Percentiles rank a stretch among this genome's conserved stretches.
Conservation (phyloP, 2,113 vertebrate species). For the Stegostoma tigrinum region DNA sequence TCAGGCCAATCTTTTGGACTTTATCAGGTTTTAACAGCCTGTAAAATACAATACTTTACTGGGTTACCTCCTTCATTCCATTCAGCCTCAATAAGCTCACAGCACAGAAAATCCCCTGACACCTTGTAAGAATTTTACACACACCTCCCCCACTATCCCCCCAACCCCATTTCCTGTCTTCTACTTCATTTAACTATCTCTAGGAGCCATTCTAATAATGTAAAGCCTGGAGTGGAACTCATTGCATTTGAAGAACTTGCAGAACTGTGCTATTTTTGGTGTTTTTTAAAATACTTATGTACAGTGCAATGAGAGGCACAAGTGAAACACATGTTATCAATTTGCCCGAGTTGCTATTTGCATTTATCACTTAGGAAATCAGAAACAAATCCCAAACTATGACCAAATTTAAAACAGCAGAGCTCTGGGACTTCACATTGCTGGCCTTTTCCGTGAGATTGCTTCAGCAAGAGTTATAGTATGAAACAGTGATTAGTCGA, state of each 20-base stretch:
- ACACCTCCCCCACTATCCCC: no score
- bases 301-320: background rate
- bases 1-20: background rate
- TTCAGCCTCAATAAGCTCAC: background rate
- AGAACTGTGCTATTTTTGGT: background rate
- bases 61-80: background rate
- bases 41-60: background rate
- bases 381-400: background rate
- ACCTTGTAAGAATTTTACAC: background rate
- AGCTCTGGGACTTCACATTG: background rate
- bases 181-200: background rate
- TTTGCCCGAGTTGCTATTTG: background rate
- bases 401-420: conserved; percentile 15
- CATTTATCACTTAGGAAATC: background rate
- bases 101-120: background rate
- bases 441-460: background rate
- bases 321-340: background rate
- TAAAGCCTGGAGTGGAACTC: background rate
- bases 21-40: background rate
- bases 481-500: background rate
- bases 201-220: background rate
- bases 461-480: background rate
- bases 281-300: background rate
- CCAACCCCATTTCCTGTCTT: no score
- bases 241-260: background rate